Evolutionary conservation across 2,113 vertebrate species (phyloP).

Genomic region (Ammodytes marinus): DNA sequence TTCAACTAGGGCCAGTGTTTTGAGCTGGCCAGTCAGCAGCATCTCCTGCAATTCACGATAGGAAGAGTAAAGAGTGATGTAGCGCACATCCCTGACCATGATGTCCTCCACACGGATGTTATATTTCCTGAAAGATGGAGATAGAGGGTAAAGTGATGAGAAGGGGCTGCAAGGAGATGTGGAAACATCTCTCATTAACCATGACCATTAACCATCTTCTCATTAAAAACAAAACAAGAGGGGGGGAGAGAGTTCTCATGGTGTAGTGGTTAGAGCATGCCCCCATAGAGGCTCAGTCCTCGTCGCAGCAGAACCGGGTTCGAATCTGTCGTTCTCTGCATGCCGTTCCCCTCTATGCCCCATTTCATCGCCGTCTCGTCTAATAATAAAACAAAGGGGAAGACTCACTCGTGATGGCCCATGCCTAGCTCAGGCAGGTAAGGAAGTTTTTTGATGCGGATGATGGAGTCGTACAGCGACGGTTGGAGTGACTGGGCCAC

Average conservation of each 20-base stretch:
- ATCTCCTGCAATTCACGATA: constrained; percentile 93
- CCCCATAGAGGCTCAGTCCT: no score
- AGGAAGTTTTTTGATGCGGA: constrained; percentile 98
- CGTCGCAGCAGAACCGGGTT: no score
- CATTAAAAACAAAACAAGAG: not conserved
- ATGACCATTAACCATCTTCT: no score
- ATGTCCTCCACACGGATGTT: constrained; percentile 97
- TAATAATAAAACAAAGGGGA: not conserved
- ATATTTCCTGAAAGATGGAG: constrained; percentile 89
- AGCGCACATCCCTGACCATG: constrained; percentile 95
- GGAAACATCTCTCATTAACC: not conserved
- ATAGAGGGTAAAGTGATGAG: not conserved
- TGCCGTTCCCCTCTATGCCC: no score
- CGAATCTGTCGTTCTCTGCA: no score
- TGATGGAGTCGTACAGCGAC: constrained; percentile 98
- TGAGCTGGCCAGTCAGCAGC: constrained; percentile 91
- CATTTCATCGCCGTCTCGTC: no score
- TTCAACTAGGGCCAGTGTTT: constrained; percentile 90
- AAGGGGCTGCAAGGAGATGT: not conserved
- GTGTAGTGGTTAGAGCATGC: no score
- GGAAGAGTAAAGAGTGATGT: constrained; percentile 92
- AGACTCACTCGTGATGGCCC: constrained; percentile 95
- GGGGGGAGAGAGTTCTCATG: not conserved
- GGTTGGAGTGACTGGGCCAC: constrained; percentile 98
- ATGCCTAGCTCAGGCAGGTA: constrained; percentile 98